A percentile compares a stretch with the other conserved stretches of the same genome.
phyloP scores from a whole-genome alignment of 2,888 invertebrate species.

The Cephus nigrinus region DNA sequence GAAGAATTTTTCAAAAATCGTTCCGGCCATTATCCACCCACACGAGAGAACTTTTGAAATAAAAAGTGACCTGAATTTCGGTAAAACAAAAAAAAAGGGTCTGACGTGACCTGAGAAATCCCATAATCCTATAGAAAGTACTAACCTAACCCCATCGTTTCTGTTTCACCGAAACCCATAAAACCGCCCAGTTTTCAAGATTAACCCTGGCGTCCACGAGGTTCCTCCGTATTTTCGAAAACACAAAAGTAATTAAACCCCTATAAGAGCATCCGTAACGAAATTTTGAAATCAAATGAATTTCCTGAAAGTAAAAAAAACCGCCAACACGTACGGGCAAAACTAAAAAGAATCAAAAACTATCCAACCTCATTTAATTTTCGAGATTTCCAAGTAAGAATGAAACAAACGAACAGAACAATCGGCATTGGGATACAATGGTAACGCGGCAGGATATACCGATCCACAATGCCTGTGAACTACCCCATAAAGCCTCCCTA shows the following conservation, averaged over 20 bases:
- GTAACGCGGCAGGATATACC: not conserved
- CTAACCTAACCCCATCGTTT: slow-evolving; percentile 38
- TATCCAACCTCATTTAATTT: not conserved
- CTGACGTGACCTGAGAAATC: slow-evolving; percentile 21
- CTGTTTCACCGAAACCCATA: slow-evolving; percentile 35
- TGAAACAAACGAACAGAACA: not conserved
- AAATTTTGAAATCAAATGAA: not conserved
- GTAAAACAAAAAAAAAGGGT: slow-evolving; percentile 22
- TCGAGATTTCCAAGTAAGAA: not conserved
- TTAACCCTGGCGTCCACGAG: slow-evolving; percentile 35
- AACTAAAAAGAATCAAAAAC: not conserved
- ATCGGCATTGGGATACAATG: not conserved
- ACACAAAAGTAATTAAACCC: slow-evolving; percentile 16
- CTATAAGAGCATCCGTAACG: not conserved
- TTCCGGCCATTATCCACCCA: not conserved
- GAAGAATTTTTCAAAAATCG: not conserved
- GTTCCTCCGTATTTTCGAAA: slow-evolving; percentile 5
- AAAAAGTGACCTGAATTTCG: slow-evolving; percentile 17
- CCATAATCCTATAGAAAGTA: slow-evolving; percentile 25
- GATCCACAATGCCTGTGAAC: not conserved
- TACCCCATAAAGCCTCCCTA: not conserved
- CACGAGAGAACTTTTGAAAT: slow-evolving; percentile 10
- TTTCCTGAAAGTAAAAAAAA: not conserved
- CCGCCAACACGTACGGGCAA: not conserved
- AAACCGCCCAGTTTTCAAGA: slow-evolving; percentile 39